phyloP scores from a whole-genome alignment of 2,888 invertebrate species.

The Hypomecis atomaria region DNA sequence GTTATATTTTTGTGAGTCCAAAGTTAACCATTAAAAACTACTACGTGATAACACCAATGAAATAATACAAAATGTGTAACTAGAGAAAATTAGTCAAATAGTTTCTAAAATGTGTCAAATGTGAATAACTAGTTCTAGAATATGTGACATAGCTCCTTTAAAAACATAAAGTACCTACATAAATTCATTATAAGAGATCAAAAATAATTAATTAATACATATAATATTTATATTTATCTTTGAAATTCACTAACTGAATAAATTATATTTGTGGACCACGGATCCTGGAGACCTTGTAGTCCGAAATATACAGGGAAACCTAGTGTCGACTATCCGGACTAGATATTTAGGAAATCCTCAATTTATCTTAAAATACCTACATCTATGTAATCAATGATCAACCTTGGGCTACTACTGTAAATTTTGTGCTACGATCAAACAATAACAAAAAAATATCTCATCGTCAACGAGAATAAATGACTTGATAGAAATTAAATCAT shows the following conservation, averaged over 20 bases:
- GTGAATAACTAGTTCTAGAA: constrained; percentile 7
- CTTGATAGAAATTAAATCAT: no score
- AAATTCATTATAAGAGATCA: not conserved
- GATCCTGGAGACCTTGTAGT: constrained; percentile 6
- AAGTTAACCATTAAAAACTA: constrained; percentile 31
- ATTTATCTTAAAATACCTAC: no score
- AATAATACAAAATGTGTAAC: constrained; percentile 38
- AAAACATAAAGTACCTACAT: not conserved
- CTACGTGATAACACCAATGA: constrained; percentile 39
- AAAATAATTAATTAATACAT: not conserved
- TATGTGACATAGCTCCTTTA: constrained; percentile 4
- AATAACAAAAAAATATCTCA: no score
- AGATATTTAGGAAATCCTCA: not conserved
- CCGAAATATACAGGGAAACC: constrained; percentile 24
- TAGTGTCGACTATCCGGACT: constrained; percentile 12
- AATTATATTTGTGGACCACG: constrained; percentile 12
- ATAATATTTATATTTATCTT: not conserved
- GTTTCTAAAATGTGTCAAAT: constrained; percentile 40
- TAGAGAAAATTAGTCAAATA: constrained; percentile 48
- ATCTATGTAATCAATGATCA: no score
- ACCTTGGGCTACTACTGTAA: no score
- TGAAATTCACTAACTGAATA: not conserved
- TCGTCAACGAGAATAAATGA: no score
- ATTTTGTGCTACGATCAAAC: no score
- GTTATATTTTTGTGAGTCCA: constrained; percentile 57